Evolutionary conservation across 2,888 invertebrate species (phyloP).

Genomic region (Pelosia muscerda): DNA sequence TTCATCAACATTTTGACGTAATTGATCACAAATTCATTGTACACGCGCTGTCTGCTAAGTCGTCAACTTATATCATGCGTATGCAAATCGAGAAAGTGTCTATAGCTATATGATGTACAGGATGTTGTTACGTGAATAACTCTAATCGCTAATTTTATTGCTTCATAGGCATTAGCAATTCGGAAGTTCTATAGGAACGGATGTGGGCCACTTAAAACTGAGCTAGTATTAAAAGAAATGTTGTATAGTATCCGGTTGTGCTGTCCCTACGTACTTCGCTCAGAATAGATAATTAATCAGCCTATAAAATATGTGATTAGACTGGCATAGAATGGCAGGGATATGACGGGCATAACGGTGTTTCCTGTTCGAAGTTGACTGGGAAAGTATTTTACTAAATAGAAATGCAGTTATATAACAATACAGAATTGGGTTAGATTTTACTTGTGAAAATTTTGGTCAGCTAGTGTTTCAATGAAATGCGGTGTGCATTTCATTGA

Average conservation of each 20-base stretch:
- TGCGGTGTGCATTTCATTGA: too few relatives aligned
- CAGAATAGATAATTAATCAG: not conserved
- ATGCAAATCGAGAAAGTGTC: conserved; percentile 37
- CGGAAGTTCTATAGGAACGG: conserved; percentile 20
- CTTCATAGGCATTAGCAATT: conserved; percentile 10
- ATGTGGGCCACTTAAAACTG: conserved; percentile 13
- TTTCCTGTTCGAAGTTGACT: not conserved
- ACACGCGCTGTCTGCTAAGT: not conserved
- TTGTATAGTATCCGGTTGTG: not conserved
- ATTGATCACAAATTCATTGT: not conserved
- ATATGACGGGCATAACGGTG: not conserved
- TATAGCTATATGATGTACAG: conserved; percentile 28
- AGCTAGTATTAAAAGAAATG: not conserved
- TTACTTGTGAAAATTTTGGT: not conserved
- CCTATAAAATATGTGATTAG: not conserved
- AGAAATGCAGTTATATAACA: not conserved
- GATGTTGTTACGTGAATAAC: conserved; percentile 38
- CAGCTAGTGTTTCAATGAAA: not conserved
- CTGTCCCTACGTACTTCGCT: not conserved
- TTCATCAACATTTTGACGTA: not conserved
- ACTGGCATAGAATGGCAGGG: not conserved
- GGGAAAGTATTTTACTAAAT: not conserved
- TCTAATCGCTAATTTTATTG: conserved; percentile 24
- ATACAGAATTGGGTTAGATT: not conserved
- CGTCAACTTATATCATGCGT: conserved; percentile 11